phyloP scores from a whole-genome alignment of 2,113 vertebrate genomes.

The Alaudala cheleensis region DNA sequence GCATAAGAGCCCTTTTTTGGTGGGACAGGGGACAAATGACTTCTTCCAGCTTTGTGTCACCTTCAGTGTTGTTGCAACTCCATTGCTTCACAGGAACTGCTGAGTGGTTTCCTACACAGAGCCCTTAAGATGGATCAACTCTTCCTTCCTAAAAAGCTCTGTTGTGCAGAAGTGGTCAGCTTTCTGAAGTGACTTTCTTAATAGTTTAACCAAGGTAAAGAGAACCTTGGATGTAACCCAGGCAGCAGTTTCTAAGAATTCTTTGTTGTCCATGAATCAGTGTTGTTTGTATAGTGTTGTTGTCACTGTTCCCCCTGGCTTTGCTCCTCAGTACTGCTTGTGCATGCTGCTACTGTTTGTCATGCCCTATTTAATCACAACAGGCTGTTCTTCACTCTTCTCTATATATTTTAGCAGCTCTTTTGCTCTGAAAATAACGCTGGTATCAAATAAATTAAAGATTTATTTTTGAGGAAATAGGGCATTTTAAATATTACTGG shows the following conservation, averaged over 20 bases:
- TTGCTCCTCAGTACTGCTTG: slow-evolving; percentile 1
- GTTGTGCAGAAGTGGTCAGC: background rate
- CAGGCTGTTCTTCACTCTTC: background rate
- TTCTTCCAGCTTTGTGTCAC: background rate
- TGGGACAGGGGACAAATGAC: background rate
- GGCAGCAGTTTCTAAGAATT: slow-evolving; percentile 48
- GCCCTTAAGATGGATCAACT: background rate
- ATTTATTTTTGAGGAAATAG: background rate
- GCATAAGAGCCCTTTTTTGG: background rate
- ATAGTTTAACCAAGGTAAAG: slow-evolving; percentile 44
- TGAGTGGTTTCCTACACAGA: background rate
- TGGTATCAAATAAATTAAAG: background rate
- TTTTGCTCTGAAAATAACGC: background rate
- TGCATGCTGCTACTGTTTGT: slow-evolving; percentile 39
- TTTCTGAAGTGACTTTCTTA: slow-evolving; percentile 37
- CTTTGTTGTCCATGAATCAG: slow-evolving; percentile 7
- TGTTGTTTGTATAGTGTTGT: slow-evolving; percentile 11
- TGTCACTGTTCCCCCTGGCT: slow-evolving; percentile 32
- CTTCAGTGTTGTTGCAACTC: background rate
- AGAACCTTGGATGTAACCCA: background rate
- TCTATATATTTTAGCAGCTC: background rate
- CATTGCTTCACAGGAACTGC: background rate
- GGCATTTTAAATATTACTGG: background rate
- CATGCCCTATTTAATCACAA: slow-evolving; percentile 48
- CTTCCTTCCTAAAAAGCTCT: background rate